A percentile compares a stretch with the other conserved stretches of the same genome.
Evolutionary conservation across 64 coral and sea anemone genomes (phyloP).

Genomic region (Acropora tenuis): DNA sequence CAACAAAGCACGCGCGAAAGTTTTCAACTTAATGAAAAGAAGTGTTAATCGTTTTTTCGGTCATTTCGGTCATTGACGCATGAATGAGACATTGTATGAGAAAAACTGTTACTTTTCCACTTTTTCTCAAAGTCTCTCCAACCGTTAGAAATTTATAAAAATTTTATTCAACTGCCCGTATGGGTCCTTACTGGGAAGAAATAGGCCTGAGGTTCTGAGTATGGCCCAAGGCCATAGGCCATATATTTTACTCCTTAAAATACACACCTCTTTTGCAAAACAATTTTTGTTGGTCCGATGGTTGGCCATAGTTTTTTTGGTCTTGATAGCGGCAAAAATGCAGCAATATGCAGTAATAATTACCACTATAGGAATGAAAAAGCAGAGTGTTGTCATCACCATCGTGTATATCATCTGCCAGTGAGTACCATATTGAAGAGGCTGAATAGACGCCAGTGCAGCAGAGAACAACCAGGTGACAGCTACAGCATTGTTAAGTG

Average conservation of each 20-base stretch:
- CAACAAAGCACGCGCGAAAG: no score
- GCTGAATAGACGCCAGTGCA: conserved; percentile 52
- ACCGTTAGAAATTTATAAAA: no score
- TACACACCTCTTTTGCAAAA: conserved; percentile 28
- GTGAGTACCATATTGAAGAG: conserved; percentile 36
- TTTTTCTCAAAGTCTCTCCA: no score
- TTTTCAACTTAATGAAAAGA: no score
- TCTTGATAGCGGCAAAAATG: conserved; percentile 47
- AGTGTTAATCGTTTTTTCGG: no score
- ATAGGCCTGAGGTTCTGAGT: no score
- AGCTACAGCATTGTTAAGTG: conserved; percentile 27
- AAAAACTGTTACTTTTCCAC: no score
- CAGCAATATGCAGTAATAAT: conserved; percentile 57
- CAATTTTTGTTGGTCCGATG: background rate
- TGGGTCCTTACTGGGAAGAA: background rate
- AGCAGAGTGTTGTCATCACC: conserved; percentile 37
- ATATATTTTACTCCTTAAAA: background rate
- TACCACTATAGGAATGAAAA: conserved; percentile 63
- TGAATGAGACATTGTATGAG: no score
- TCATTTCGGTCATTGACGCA: no score
- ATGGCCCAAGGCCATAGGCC: background rate
- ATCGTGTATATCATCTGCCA: conserved; percentile 62
- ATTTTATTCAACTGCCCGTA: no score
- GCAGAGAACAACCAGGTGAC: conserved; percentile 50
- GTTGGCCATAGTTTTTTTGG: background rate